Conservation (phyloP, 2,888 invertebrate species). For the Graphium colonna region DNA sequence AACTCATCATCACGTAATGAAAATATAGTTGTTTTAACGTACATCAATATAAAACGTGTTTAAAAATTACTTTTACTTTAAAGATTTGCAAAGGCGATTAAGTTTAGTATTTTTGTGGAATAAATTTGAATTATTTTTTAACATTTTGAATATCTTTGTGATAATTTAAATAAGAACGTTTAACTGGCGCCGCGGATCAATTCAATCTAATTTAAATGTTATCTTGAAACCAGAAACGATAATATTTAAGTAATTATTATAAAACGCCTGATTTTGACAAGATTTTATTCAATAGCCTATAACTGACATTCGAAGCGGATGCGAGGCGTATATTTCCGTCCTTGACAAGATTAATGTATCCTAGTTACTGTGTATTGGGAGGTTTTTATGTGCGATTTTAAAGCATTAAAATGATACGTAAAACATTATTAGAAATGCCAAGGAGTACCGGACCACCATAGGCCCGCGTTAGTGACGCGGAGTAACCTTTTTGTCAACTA, state of each 20-base stretch:
- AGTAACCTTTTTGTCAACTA: constrained; percentile 39
- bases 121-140: neutral
- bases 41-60: too few relatives aligned
- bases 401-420: neutral
- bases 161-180: constrained; percentile 1
- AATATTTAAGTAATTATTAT: constrained; percentile 14
- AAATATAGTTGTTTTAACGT: too few relatives aligned
- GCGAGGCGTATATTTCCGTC: constrained; percentile 12
- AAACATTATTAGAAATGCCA: constrained; percentile 42
- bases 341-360: constrained; percentile 20
- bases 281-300: constrained; percentile 2
- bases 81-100: too few relatives aligned
- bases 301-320: constrained; percentile 11
- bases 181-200: neutral
- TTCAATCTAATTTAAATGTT: constrained; percentile 2
- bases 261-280: constrained; percentile 6
- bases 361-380: neutral
- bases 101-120: too few relatives aligned
- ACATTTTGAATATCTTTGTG: neutral
- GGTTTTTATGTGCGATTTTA: constrained; percentile 9
- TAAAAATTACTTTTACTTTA: too few relatives aligned
- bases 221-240: constrained; percentile 1
- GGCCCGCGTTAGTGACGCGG: constrained; percentile 26
- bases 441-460: constrained; percentile 32
- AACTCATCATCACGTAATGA: too few relatives aligned